These are phyloP conservation scores for Scelioninae gen. 2 DNA, from an alignment of 2,888 invertebrate genomes.

Conservation along the genomic window DNA sequence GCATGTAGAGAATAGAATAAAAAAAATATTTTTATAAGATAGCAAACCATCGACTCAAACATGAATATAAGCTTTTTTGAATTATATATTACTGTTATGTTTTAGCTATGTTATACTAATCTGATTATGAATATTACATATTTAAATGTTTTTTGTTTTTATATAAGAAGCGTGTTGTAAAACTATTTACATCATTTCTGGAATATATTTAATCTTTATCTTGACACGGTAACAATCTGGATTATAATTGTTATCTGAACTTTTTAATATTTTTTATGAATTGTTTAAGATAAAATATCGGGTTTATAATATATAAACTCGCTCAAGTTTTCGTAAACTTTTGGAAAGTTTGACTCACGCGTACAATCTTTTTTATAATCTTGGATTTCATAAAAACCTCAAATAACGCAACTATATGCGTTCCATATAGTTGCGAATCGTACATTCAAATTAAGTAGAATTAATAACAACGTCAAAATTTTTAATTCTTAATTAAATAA, in stretches of 20 bases:
- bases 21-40: too few relatives aligned
- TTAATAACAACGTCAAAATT: not conserved
- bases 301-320: not conserved
- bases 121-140: slow-evolving; percentile 1
- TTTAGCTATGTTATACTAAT: slow-evolving; percentile 4
- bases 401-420: not conserved
- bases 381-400: slow-evolving; percentile 3
- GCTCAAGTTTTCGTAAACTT: slow-evolving; percentile 15
- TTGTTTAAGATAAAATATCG: not conserved
- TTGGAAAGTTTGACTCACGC: slow-evolving; percentile 28
- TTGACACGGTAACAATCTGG: too few relatives aligned
- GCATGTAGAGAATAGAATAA: too few relatives aligned
- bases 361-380: slow-evolving; percentile 10
- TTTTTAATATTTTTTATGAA: not conserved
- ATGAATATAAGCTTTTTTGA: too few relatives aligned
- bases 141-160: slow-evolving; percentile 3
- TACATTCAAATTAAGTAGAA: not conserved
- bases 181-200: not conserved
- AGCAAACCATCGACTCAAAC: too few relatives aligned
- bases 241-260: not conserved
- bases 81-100: too few relatives aligned
- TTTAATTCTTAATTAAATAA: not conserved
- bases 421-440: not conserved
- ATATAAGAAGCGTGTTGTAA: too few relatives aligned
- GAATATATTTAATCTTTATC: not conserved